Conservation (phyloP, 2,888 invertebrate species). For the Cantharis rufa region DNA sequence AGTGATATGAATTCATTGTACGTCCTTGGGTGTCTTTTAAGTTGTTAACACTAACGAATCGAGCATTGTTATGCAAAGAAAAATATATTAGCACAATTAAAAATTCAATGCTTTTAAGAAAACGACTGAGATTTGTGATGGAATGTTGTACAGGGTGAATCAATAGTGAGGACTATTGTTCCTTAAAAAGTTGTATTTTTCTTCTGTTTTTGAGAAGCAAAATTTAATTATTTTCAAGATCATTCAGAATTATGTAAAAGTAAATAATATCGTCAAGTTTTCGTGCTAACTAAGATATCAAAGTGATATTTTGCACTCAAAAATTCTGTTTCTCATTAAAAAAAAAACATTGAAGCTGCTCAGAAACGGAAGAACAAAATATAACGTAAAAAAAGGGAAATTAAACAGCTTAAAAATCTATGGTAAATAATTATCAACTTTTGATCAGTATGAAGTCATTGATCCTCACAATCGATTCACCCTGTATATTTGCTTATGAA, state of each 20-base stretch:
- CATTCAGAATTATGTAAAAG: too few relatives aligned
- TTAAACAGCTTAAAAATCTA: too few relatives aligned
- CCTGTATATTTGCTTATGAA: neutral
- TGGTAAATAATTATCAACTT: too few relatives aligned
- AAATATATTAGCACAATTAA: neutral
- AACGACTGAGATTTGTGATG: slow-evolving; percentile 1
- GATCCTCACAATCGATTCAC: neutral
- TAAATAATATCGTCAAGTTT: too few relatives aligned
- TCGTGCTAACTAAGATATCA: too few relatives aligned
- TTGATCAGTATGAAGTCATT: neutral
- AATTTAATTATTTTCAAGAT: too few relatives aligned
- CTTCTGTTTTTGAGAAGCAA: neutral
- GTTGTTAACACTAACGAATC: neutral
- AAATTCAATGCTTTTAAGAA: neutral
- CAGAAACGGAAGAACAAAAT: too few relatives aligned
- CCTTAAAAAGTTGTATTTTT: too few relatives aligned
- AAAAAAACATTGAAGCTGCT: too few relatives aligned
- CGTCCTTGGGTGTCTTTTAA: neutral
- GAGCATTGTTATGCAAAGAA: neutral
- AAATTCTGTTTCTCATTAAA: too few relatives aligned
- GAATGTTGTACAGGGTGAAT: neutral
- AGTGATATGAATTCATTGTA: neutral
- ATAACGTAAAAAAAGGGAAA: too few relatives aligned
- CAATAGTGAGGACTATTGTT: neutral
- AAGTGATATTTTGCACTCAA: too few relatives aligned